phyloP scores from a whole-genome alignment of 2,888 invertebrate species.

The Pogonocherus hispidulus region DNA sequence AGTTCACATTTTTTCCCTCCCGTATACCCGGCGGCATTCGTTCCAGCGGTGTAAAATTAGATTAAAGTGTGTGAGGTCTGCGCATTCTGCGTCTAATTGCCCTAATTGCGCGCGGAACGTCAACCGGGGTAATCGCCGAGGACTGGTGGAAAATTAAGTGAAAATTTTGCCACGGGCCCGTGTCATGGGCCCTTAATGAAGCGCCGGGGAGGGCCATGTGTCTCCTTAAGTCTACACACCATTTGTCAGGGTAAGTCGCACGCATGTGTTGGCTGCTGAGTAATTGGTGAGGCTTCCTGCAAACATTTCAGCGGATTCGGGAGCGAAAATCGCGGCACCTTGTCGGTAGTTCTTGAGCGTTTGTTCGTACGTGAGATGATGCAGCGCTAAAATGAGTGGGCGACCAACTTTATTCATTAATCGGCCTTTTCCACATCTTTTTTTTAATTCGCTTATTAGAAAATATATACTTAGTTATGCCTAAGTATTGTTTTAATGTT shows the following conservation, averaged over 20 bases:
- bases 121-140: slow-evolving; percentile 56
- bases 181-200: slow-evolving; percentile 55
- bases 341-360: no score
- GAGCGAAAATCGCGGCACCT: no score
- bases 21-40: slow-evolving; percentile 38
- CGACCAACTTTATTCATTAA: no score
- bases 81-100: slow-evolving; percentile 41
- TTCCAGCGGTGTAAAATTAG: slow-evolving; percentile 42
- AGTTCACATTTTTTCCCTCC: slow-evolving; percentile 22
- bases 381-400: no score
- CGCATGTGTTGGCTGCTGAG: slow-evolving; percentile 26
- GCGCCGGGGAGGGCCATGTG: slow-evolving; percentile 27
- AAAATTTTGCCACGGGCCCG: slow-evolving; percentile 64
- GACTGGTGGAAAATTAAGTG: slow-evolving; percentile 63
- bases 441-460: no score
- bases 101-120: slow-evolving; percentile 55
- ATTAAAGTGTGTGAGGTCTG: slow-evolving; percentile 55
- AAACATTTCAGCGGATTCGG: no score
- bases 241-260: slow-evolving; percentile 42
- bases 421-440: no score
- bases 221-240: slow-evolving; percentile 33
- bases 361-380: no score
- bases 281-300: not conserved
- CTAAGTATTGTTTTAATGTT: no score
- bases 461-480: no score